A percentile compares a stretch with the other conserved stretches of the same genome.
phyloP scores from a whole-genome alignment of 2,888 invertebrate species.

The Tanypteryx hageni region DNA sequence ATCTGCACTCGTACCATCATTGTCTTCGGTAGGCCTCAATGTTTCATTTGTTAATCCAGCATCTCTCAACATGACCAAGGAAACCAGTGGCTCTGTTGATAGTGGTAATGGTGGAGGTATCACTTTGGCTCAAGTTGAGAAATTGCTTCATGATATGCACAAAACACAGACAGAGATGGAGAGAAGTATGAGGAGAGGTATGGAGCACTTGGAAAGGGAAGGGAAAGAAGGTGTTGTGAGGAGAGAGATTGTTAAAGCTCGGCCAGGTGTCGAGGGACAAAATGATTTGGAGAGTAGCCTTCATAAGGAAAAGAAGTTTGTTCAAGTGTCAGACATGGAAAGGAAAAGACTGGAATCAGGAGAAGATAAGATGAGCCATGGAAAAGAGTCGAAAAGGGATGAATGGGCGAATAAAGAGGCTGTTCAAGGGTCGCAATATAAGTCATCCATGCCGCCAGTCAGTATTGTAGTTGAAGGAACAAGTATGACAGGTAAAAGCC shows the following conservation, averaged over 20 bases:
- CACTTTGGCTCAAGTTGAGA: conserved; percentile 40
- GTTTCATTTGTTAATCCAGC: neutral
- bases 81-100: neutral
- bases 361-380: neutral
- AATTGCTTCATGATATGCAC: conserved; percentile 37
- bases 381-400: neutral
- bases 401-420: neutral
- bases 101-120: neutral
- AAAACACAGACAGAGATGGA: conserved; percentile 50
- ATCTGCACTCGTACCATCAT: conserved; percentile 14
- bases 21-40: conserved; percentile 17
- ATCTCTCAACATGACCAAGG: conserved; percentile 37
- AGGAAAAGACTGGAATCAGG: neutral
- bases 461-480: neutral
- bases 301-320: neutral
- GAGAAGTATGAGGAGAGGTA: conserved; percentile 38
- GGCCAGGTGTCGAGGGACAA: neutral
- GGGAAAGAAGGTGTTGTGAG: neutral
- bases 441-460: conserved; percentile 14
- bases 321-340: neutral
- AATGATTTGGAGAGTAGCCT: neutral
- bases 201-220: neutral
- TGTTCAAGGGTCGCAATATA: neutral
- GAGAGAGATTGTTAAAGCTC: neutral
- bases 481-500: neutral